Conservation (phyloP, 2,797 vertebrate genomes). For the Stomatorhinus walkeri region DNA sequence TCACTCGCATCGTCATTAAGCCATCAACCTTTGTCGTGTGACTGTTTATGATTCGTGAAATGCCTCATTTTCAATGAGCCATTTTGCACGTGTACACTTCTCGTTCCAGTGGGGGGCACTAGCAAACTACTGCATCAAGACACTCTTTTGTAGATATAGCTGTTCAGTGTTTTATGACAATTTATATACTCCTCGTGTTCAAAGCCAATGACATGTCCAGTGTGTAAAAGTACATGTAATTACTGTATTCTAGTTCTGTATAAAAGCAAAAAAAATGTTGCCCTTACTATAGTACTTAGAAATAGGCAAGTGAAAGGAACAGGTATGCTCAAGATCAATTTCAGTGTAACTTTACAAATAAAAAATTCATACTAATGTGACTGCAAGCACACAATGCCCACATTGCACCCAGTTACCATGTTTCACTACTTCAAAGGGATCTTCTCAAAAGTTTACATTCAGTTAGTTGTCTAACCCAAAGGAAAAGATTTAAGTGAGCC, state of each 20-base stretch:
- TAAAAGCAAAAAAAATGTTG: slow-evolving; percentile 17
- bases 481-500: background rate
- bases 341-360: slow-evolving; percentile 35
- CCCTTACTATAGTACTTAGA: slow-evolving; percentile 10
- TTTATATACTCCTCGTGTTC: slow-evolving; percentile 29
- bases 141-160: slow-evolving; percentile 51
- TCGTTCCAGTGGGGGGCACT: slow-evolving; percentile 62
- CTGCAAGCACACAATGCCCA: slow-evolving; percentile 43
- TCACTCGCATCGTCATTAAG: background rate
- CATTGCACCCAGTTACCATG: slow-evolving; percentile 31
- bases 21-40: slow-evolving; percentile 13
- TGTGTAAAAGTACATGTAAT: slow-evolving; percentile 24
- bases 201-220: slow-evolving; percentile 23
- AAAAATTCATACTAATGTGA: slow-evolving; percentile 41
- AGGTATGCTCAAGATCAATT: slow-evolving; percentile 29
- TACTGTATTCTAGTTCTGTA: slow-evolving; percentile 26
- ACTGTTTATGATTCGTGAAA: background rate
- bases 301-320: slow-evolving; percentile 2
- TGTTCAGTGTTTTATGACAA: slow-evolving; percentile 44
- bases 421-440: slow-evolving; percentile 21
- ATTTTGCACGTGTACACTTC: background rate
- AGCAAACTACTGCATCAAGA: slow-evolving; percentile 46
- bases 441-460: slow-evolving; percentile 23
- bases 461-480: background rate
- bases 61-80: background rate